Base-by-base conservation (phyloP, 2,797 vertebrate species). In the Macropodus opercularis region DNA sequence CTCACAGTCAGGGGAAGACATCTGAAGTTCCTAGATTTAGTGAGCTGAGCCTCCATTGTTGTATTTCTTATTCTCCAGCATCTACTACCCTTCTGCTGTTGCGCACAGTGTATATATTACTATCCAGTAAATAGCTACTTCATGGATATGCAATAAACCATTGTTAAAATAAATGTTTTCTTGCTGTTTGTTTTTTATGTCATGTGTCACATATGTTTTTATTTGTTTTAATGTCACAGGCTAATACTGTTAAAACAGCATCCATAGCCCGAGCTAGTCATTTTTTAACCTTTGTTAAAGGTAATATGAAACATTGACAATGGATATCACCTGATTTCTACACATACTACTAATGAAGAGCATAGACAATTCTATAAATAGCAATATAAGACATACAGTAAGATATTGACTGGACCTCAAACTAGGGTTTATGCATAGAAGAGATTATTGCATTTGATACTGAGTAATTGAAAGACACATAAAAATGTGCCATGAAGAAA, bases 111-210 rank as follows among this genome's bases (percentile, higher is more conserved):
- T 24, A 27, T 10, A 41, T 32, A 62, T 62, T 51, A 52, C 36
- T 47, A 46, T 46, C n/a, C 44, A 79, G 72, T 85, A 85, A 85
- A 77, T 17, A 21, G 8, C 31, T 75, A 48, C 60, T 75, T 73
- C n/a, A 35, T 63, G 36, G 9, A 64, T 69, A 81, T 69, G 50
- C 62, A 73, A 52, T 72, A 10, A 35, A 50, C 11, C 8, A 19
- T 23, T 44, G 14, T 50, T 34, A n/a, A n/a, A n/a, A n/a, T n/a
- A n/a, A n/a, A n/a, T 24, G 4, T 19, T 2, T 29, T 22, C n/a
- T 18, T 38, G 14, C 17, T 8, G 5, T 41, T 31, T 5, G 7
- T 12, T 38, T 0, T 21, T 24, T 35, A 2, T 5, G n/a, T n/a
- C n/a, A n/a, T n/a, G n/a, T n/a, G n/a, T n/a, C n/a, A n/a, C n/a